Base-by-base conservation (phyloP, 2,113 vertebrate species). In the Corvus moneduloides region DNA sequence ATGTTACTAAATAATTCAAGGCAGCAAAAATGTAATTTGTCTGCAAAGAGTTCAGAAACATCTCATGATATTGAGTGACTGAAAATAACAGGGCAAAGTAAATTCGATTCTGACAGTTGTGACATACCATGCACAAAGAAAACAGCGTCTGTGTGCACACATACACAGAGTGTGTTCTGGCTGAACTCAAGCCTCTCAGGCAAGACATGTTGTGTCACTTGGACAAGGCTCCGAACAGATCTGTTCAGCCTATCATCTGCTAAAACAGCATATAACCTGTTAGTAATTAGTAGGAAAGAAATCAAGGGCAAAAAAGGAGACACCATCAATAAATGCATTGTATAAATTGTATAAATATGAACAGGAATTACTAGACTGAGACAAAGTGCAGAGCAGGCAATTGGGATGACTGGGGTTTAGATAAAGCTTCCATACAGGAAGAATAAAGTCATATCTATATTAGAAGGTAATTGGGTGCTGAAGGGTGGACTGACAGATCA, bases 1-100 rank as follows among this genome's bases (percentile, higher is more conserved):
- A 76, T 84, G 82, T 79, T 80, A 73, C 58, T 93, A 79, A 95
- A 93, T 93, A 76, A 94, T 90, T 96, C 67, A 94, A 88, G 46
- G 44, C 78, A 83, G 46, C 22, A 90, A 83, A 93, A 95, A 83
- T 58, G 49, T 28, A 82, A 66, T 95, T 91, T 91, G 67, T 93
- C 90, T 88, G 43, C 46, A 52, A 72, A 64, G 71, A 64, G 32
- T 76, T 95, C n/a, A 18, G 79, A 93, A 91, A 83, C 76, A 74
- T 39, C 54, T 83, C 58, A 39, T 86, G 26, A 77, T 88, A 54
- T 64, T 41, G 63, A 92, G 44, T 83, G 51, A 81, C 66, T 90
- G 49, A 41, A 46, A 95, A 85, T 85, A 91, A 81, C 30, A 83
- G 58, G 44, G n/a, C 54, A 76, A 88, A 73, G 20, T 76, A 85